Percentiles rank a stretch among this genome's conserved stretches.
These are phyloP conservation scores for Mactra quadrangularis DNA, from an alignment of 1,140 invertebrate genomes.

Conservation along the genomic window DNA sequence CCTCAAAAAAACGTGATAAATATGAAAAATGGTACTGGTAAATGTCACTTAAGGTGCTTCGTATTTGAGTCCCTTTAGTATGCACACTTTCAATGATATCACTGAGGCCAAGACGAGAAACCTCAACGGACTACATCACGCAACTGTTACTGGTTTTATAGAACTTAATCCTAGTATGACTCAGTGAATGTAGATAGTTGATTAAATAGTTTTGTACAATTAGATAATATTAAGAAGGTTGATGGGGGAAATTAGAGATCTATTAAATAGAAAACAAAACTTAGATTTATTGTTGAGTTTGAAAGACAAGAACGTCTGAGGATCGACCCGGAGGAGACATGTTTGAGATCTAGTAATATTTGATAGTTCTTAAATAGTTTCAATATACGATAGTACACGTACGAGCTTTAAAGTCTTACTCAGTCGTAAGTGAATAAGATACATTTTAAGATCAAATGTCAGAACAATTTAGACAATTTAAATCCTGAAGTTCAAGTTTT, in stretches of 20 bases:
- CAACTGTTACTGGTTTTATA: background rate
- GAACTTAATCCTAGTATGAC: background rate
- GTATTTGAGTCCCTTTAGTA: too few relatives aligned
- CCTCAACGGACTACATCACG: constrained; percentile 8
- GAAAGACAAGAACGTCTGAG: constrained; percentile 28
- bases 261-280: constrained; percentile 39
- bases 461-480: too few relatives aligned
- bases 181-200: constrained; percentile 1
- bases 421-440: too few relatives aligned
- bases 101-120: background rate
- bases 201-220: constrained; percentile 44
- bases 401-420: too few relatives aligned
- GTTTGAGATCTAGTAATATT: background rate
- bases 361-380: too few relatives aligned
- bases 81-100: constrained; percentile 25
- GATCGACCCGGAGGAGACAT: constrained; percentile 21
- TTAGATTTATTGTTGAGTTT: background rate
- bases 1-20: too few relatives aligned
- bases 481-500: too few relatives aligned
- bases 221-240: constrained; percentile 32
- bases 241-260: constrained; percentile 28
- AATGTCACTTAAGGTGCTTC: too few relatives aligned
- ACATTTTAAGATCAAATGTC: too few relatives aligned
- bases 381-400: too few relatives aligned
- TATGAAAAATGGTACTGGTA: too few relatives aligned